Conservation (phyloP, 1,140 invertebrate species). For the Drosophila cardini region DNA sequence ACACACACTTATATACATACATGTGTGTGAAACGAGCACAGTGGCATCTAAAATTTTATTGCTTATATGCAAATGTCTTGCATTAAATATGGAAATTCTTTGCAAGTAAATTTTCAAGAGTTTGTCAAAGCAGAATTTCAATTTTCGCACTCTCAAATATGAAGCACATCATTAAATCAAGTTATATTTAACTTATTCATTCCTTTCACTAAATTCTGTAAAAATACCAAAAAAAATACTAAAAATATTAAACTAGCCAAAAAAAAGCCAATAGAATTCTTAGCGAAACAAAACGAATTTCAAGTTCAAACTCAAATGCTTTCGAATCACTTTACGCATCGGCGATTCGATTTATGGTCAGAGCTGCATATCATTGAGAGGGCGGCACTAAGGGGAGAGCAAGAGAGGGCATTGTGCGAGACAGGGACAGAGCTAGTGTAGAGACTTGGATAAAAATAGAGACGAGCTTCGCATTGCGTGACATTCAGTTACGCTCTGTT, state of each 20-base stretch:
- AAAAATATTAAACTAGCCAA: conserved; percentile 18
- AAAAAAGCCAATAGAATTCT: conserved; percentile 19
- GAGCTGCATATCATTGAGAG: conserved; percentile 43
- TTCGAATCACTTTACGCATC: conserved; percentile 72
- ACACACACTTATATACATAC: neutral
- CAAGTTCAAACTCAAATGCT: conserved; percentile 74
- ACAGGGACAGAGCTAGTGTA: conserved; percentile 9
- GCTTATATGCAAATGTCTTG: conserved; percentile 58
- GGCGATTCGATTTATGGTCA: conserved; percentile 68
- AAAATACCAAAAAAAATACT: conserved; percentile 2
- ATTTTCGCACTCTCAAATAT: conserved; percentile 40
- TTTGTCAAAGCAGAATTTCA: conserved; percentile 34
- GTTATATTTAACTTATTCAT: conserved; percentile 48
- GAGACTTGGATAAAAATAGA: conserved; percentile 25
- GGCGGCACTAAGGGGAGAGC: neutral
- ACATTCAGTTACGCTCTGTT: conserved; percentile 77
- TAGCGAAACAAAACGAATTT: conserved; percentile 47
- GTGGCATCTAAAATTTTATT: conserved; percentile 38
- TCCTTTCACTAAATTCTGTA: conserved; percentile 19
- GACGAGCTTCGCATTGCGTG: conserved; percentile 52
- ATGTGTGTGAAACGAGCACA: too few relatives aligned
- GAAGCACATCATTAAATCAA: conserved; percentile 48
- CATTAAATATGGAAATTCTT: conserved; percentile 73
- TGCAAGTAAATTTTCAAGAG: conserved; percentile 49
- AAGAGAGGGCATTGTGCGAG: neutral